phyloP scores from a whole-genome alignment of 2,113 vertebrate species.

The Genyomyrus donnyi region DNA sequence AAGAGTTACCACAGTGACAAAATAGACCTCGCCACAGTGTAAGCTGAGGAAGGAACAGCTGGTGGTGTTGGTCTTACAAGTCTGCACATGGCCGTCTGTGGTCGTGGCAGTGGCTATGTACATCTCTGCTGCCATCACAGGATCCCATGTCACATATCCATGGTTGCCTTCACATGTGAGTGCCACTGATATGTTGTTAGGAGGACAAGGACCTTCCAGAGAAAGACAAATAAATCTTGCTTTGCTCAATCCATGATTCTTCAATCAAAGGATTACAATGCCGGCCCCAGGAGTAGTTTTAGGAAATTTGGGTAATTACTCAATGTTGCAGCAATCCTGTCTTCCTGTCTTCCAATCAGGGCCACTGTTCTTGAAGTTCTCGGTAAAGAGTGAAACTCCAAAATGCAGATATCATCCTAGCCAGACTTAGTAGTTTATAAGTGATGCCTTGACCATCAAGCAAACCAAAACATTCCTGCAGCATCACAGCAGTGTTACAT shows the following conservation, averaged over 20 bases:
- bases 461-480: background rate
- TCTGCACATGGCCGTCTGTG: constrained; percentile 18
- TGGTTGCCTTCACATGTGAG: constrained; percentile 50
- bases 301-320: background rate
- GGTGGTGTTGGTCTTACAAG: constrained; percentile 43
- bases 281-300: background rate
- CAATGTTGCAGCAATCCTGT: background rate
- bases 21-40: constrained; percentile 44
- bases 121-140: constrained; percentile 35
- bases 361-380: background rate
- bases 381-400: background rate
- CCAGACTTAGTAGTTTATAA: background rate
- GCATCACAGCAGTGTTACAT: background rate
- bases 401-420: background rate
- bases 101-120: constrained; percentile 42
- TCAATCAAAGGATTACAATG: background rate
- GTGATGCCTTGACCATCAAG: background rate
- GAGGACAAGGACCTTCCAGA: constrained; percentile 55
- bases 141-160: constrained; percentile 47
- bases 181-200: constrained; percentile 38
- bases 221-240: background rate
- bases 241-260: background rate
- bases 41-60: constrained; percentile 50
- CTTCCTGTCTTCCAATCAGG: background rate
- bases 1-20: constrained; percentile 42